Evolutionary conservation across 2,797 vertebrate genomes (phyloP), one percentile per base, ranked within the genome.

Genomic region (Cossypha polioptera): DNA sequence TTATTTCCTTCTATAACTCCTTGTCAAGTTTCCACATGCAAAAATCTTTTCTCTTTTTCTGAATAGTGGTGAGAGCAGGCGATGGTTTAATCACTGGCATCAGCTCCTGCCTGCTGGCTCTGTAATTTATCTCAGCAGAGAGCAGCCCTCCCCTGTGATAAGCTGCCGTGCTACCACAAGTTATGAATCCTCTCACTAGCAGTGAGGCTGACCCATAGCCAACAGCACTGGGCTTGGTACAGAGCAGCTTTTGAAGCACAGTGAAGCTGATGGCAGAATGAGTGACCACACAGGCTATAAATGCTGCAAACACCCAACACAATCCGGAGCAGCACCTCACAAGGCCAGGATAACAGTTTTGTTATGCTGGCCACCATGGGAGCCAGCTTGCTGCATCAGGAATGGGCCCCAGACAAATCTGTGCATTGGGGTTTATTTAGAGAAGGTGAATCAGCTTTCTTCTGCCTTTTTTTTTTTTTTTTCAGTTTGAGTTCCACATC

Each of bases 71-170:
- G 72, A 88, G 66, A 91, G 74, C 53, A 84, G 59, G 81, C 3
- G 0, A 87, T 80, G 48, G 81, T 92, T 92, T 95, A 94, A 95
- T 94, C 86, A 71, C 54, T 50, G 75, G 65, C 88, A 90, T 90
- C 84, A 67, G 73, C 45, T 77, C 68, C 69, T 86, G 87, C 80
- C 92, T 88, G 80, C 71, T 90, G 77, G 77, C 80, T 86, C 69
- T 7, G 1, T 83, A 83, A 89, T 91, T 93, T 93, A 76, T 92
- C 93, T 80, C 92, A 91, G 86, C 45, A 35, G 90, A 88, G 42
- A 1, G 4, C 76, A 92, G 68, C 67, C 53, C 67, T 93, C 79
- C 74, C 63, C 78, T 79, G 9, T 18, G 50, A 81, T 66, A 95
- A 84, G 58, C 68, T 59, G 80, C 69, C 1, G 1, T 31, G 54